Evolutionary conservation across 1,140 invertebrate species (phyloP).

Genomic region (Temnothorax longispinosus): DNA sequence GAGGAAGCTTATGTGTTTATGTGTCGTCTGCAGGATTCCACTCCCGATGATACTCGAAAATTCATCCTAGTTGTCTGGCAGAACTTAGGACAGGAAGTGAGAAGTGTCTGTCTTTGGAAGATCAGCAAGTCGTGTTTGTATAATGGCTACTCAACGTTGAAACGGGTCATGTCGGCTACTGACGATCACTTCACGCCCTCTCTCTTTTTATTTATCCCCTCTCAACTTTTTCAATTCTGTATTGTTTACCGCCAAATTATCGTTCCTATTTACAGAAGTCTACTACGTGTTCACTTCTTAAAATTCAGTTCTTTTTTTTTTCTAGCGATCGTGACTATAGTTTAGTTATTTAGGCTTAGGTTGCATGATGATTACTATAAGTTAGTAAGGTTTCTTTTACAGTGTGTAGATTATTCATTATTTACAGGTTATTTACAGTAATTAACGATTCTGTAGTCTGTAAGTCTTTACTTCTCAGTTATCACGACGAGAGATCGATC

Average conservation of each 20-base stretch:
- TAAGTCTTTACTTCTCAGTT: no score
- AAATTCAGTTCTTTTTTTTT: constrained; percentile 61
- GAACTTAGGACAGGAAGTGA: constrained; percentile 72
- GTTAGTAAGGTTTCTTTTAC: no score
- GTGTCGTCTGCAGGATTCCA: constrained; percentile 72
- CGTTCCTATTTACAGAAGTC: constrained; percentile 71
- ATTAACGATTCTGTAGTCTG: no score
- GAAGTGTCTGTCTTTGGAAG: constrained; percentile 73
- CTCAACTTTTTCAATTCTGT: constrained; percentile 62
- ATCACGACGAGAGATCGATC: no score
- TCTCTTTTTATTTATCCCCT: constrained; percentile 23
- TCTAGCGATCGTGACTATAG: constrained; percentile 70
- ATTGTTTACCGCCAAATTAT: constrained; percentile 68
- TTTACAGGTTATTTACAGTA: no score
- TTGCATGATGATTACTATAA: constrained; percentile 75
- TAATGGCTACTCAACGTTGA: no score
- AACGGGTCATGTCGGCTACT: constrained; percentile 64
- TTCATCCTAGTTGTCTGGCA: constrained; percentile 74
- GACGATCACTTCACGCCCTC: constrained; percentile 50
- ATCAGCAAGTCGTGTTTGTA: no score
- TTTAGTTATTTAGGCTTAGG: constrained; percentile 80
- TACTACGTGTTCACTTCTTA: constrained; percentile 68
- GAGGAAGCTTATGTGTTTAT: constrained; percentile 72
- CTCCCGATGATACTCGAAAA: constrained; percentile 74
- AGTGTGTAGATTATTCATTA: no score